phyloP scores from a whole-genome alignment of 1,140 invertebrate genomes.

The Theocolax elegans region DNA sequence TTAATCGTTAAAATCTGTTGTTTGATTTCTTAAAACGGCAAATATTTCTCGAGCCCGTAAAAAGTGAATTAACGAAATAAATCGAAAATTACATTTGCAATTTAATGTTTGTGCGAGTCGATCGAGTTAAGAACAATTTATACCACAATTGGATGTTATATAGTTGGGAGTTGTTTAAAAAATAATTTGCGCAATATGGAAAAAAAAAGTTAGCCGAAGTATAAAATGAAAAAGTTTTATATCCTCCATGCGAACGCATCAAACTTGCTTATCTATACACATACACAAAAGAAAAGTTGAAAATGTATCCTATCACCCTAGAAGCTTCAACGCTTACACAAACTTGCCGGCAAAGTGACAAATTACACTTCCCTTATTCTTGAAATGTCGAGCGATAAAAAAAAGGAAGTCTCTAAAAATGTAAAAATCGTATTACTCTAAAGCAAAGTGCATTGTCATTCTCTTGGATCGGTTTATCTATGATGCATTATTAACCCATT shows the following conservation, averaged over 20 bases:
- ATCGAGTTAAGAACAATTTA: too few species aligned
- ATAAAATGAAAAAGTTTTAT: not conserved
- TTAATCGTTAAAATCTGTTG: too few species aligned
- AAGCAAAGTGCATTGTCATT: not conserved
- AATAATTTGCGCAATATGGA: not conserved
- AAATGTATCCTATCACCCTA: not conserved
- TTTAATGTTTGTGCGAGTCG: too few species aligned
- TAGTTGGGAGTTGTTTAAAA: too few species aligned
- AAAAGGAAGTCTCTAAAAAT: not conserved
- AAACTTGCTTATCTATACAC: too few species aligned
- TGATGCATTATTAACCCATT: too few species aligned
- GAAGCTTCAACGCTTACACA: not conserved
- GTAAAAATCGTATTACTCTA: not conserved
- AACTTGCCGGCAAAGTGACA: not conserved
- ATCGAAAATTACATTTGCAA: too few species aligned
- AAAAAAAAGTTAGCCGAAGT: not conserved
- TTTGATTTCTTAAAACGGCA: too few species aligned
- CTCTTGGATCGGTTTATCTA: not conserved
- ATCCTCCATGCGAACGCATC: not conserved
- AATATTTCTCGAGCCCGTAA: too few species aligned
- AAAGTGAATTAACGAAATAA: too few species aligned
- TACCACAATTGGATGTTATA: too few species aligned
- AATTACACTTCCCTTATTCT: not conserved
- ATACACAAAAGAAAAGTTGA: not conserved
- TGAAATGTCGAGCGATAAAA: not conserved